phyloP scores from a whole-genome alignment of 2,888 invertebrate genomes.

The Agrochola lota region DNA sequence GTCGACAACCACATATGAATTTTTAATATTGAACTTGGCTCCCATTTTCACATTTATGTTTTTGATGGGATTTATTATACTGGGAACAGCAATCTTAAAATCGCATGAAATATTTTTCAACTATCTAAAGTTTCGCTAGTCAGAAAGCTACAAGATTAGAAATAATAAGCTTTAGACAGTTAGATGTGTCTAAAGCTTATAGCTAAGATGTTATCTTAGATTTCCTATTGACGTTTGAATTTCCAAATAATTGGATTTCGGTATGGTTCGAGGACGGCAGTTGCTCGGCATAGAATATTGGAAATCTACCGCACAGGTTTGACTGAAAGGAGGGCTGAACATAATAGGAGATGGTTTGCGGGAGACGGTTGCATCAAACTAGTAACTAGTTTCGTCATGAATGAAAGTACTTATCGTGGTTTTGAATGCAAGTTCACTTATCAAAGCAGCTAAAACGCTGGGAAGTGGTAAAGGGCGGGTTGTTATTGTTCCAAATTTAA shows the following conservation, averaged over 20 bases:
- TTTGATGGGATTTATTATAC: no score
- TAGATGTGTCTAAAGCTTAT: neutral
- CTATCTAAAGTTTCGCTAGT: neutral
- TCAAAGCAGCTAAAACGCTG: no score
- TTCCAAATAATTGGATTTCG: neutral
- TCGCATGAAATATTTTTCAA: neutral
- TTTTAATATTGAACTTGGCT: no score
- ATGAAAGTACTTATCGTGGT: neutral
- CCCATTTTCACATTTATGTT: no score
- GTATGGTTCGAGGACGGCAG: neutral
- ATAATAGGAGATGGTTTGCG: constrained; percentile 1
- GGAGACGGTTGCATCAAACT: neutral
- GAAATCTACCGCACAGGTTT: neutral
- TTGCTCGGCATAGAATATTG: neutral
- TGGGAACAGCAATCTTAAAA: neutral
- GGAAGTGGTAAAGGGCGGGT: neutral
- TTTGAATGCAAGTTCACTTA: neutral
- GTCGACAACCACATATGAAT: no score
- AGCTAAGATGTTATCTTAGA: neutral
- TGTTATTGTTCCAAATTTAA: no score
- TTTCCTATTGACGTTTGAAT: neutral
- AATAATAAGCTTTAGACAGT: no score
- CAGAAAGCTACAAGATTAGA: neutral
- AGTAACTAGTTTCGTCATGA: neutral
- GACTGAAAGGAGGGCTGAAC: constrained; percentile 9